Base-by-base conservation (phyloP, 2,113 vertebrate genomes). In the Cololabis saira region DNA sequence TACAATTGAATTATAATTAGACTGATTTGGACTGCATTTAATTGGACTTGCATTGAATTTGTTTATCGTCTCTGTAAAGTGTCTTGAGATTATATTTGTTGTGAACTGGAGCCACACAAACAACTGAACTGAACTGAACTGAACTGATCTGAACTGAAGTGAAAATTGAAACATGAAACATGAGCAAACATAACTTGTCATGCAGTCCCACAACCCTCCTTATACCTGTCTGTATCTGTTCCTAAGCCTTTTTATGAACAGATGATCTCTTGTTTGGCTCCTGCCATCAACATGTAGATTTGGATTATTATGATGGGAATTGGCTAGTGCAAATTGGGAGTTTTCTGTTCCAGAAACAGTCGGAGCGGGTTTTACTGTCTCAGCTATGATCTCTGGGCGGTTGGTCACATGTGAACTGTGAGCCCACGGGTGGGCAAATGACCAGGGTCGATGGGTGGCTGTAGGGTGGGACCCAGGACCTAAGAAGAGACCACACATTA, bases 221-320 rank as follows among this genome's bases (percentile, higher is more conserved):
- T 17, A 6, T 85, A 91, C 89, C 67, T 93, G 93, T 82, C 90
- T 87, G 74, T 92, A 93, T 90, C 89, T 85, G 82, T 93, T 92
- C 71, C 91, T 84, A 59, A 93, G 86, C 71, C 83, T 90, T 12
- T 80, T 84, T 1, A 93, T 65, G 47, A 92, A 78, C 12, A 91
- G 62, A 5, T 90, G 81, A 75, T 94, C 88, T 68, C 82, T 91
- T 51, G 76, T 70, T 79, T 85, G 83, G 43, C 67, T 71, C 43
- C 55, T 76, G 50, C 42, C 43, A 49, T 83, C 81, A 17, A 68
- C 40, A 12, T 79, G 57, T 30, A 52, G 81, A 47, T 71, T 74
- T 19, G 71, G 80, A 53, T 68, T 60, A 33, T 53, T 27, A 17
- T 66, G 61, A 24, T 69, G 41, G 4, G 7, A 41, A 37, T 51